phyloP scores from a whole-genome alignment of 2,797 vertebrate species.

The Syncerus caffer region DNA sequence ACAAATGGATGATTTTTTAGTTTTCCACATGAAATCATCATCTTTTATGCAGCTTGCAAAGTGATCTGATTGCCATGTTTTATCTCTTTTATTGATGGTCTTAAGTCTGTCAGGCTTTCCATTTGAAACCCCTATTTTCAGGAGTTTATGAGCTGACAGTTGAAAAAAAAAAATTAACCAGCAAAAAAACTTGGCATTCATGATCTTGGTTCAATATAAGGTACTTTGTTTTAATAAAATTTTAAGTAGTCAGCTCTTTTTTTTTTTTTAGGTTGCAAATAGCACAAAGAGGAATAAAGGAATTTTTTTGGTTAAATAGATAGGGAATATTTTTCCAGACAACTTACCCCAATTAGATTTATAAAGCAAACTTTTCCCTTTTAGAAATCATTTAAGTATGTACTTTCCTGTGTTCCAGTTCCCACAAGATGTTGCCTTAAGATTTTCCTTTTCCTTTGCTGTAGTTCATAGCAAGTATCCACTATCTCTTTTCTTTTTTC shows the following conservation, averaged over 20 bases:
- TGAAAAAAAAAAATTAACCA: constrained; percentile 67
- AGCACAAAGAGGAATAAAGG: constrained; percentile 64
- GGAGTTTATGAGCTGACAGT: constrained; percentile 78
- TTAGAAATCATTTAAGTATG: constrained; percentile 69
- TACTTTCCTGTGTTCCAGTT: constrained; percentile 70
- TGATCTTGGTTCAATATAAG: constrained; percentile 66
- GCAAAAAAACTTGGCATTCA: constrained; percentile 78
- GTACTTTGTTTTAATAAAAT: constrained; percentile 83
- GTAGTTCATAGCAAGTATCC: constrained; percentile 67
- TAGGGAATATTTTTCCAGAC: constrained; percentile 79
- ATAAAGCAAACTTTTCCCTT: constrained; percentile 73
- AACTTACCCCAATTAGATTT: constrained; percentile 75
- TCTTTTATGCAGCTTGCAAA: constrained; percentile 77
- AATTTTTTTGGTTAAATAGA: constrained; percentile 76
- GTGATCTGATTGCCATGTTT: constrained; percentile 72
- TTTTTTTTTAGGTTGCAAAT: constrained; percentile 74
- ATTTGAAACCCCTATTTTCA: constrained; percentile 83
- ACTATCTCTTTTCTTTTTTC: constrained; percentile 62
- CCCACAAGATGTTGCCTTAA: constrained; percentile 71
- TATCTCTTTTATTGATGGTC: constrained; percentile 71
- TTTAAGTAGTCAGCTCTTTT: constrained; percentile 80
- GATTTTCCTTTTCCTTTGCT: constrained; percentile 71
- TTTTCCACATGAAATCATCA: constrained; percentile 74
- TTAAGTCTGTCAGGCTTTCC: constrained; percentile 80
- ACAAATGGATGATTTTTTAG: constrained; percentile 61